Evolutionary conservation across 2,888 invertebrate genomes (phyloP).

Genomic region (Myathropa florea): DNA sequence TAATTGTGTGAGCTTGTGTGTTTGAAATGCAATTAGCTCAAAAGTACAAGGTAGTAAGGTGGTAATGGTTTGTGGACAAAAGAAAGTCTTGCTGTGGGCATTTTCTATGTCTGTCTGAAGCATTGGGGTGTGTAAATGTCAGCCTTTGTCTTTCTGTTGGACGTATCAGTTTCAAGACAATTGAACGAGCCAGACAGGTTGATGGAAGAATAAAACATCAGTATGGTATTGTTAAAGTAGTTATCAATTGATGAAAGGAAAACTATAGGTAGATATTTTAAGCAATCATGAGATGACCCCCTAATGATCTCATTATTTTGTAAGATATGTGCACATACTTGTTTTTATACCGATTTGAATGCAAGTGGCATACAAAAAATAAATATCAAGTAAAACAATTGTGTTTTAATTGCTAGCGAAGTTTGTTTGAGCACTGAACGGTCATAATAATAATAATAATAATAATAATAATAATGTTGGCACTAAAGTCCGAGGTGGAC

Average conservation of each 20-base stretch:
- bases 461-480: too few species aligned
- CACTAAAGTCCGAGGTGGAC: too few species aligned
- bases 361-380: too few species aligned
- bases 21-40: slow-evolving; percentile 69
- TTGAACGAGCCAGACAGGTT: slow-evolving; percentile 43
- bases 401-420: too few species aligned
- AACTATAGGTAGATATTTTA: neutral
- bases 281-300: neutral
- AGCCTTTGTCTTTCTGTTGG: slow-evolving; percentile 32
- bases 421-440: too few species aligned
- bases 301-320: too few species aligned
- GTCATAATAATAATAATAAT: too few species aligned
- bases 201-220: neutral
- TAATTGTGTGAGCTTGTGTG: slow-evolving; percentile 61
- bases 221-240: neutral
- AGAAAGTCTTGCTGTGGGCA: slow-evolving; percentile 31
- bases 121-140: slow-evolving; percentile 47
- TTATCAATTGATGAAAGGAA: neutral
- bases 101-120: slow-evolving; percentile 11
- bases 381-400: too few species aligned
- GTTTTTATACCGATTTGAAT: too few species aligned
- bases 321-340: too few species aligned
- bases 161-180: slow-evolving; percentile 64
- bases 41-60: slow-evolving; percentile 23
- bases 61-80: slow-evolving; percentile 55